Base-by-base conservation (phyloP, 1,140 invertebrate species). In the Macrobrachium rosenbergii region DNA sequence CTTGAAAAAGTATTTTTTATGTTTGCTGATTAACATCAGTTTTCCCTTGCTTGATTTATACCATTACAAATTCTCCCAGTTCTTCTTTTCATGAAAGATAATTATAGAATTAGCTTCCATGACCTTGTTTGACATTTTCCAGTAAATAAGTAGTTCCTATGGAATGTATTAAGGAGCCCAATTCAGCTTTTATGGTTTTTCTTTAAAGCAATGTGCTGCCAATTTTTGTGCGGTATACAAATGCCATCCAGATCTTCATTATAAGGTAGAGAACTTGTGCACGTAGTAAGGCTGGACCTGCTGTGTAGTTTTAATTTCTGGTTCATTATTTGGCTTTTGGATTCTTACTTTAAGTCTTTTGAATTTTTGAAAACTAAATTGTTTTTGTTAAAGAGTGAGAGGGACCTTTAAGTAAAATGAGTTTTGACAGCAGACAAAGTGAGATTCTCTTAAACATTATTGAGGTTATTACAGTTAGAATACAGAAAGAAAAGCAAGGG, bases 181-280 rank as follows among this genome's bases (percentile, higher is more conserved):
- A 52, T 52, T 52, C 52, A 52, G 52, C 52, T 52, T 52, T 63
- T 12, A 76, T 84, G 23, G 23, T 75, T 87, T 79, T 87, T 73
- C 84, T 81, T 87, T 72, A 80, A 87, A 87, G 84, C 64, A 62
- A 67, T 80, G 75, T 59, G 84, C 77, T 45, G 37, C 83, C 77
- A 79, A 64, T 21, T 45, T 83, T 72, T 87, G 84, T 67, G 64
- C 77, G n/a, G 67, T 62, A 23, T 73, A 37, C 37, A 67, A 80
- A 80, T 80, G 77, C 28, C 84, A 80, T 23, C 84, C 77, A 73
- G 67, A 67, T 45, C 84, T n/a, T 64, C 84, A 75, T 43, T 80
- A 80, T 80, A 87, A 87, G 84, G 84, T 87, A 87, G 84, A 87
- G 67, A 80, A 80, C 19, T 23, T 17, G 19, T n/a, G 69, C 23